Evolutionary conservation across 2,888 invertebrate species (phyloP), one percentile per base, ranked within the genome.

Genomic region (Horisme vitalbata): DNA sequence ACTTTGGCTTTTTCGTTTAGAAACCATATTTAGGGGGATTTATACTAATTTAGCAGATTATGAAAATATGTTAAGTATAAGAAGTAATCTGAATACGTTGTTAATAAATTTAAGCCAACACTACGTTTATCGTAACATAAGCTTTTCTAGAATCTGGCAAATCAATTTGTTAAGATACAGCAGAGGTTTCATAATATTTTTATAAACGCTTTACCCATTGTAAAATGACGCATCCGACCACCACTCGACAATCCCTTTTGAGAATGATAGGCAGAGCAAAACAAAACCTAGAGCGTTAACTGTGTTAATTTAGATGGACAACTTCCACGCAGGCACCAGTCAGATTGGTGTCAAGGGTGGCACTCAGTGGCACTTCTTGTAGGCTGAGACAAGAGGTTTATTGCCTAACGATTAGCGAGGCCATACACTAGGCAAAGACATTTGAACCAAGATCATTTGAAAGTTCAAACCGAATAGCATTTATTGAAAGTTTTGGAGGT

Each of bases 281-380:
- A 4, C 28, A 10, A 7, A 8, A 26, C 4, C 10, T 7, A 11
- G 26, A 11, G 11, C 11, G 11, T 11, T 4, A 11, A 10, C 13
- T 2, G 7, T 23, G 6, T 35, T 10, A 15, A 41, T 48, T 43
- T 20, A 35, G 35, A 35, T 31, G 14, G 43, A 38, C 24, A 24
- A 10, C 20, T 43, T 43, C 37, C 33, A 38, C 5, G 23, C 8
- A n/a, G 27, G 18, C 11, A 37, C 10, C 26, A 3, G 13, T n/a
- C 13, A 10, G 26, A 65, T 59, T 56, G 27, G 52, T 67, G 67
- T 64, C 68, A 67, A 68, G 68, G 64, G 52, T 51, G 27, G 15
- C 34, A 15, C 23, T 23, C 18, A 32, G 23, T 18, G 28, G n/a
- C 8, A n/a, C n/a, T n/a, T n/a, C n/a, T n/a, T n/a, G n/a, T n/a